Evolutionary conservation across 2,797 vertebrate species (phyloP).

Genomic region (Falco concolor): DNA sequence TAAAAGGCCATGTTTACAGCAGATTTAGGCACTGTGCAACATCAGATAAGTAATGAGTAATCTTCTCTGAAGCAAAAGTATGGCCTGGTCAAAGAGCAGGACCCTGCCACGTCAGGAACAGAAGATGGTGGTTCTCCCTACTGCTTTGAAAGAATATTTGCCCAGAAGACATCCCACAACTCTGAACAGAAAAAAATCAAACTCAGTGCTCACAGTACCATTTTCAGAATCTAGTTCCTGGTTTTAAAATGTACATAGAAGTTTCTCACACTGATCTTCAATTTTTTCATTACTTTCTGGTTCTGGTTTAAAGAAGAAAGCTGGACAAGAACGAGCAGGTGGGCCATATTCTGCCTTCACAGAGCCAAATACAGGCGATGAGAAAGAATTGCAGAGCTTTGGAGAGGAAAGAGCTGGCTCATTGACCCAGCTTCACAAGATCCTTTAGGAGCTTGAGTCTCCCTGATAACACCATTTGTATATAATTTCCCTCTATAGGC

Average conservation of each 20-base stretch:
- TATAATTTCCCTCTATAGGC: constrained; percentile 17
- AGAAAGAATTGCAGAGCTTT: neutral
- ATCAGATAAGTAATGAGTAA: neutral
- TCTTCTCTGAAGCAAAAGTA: neutral
- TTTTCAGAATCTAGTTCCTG: neutral
- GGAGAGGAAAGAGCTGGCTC: neutral
- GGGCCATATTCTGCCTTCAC: neutral
- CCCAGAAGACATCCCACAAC: neutral
- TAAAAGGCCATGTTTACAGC: neutral
- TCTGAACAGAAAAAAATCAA: neutral
- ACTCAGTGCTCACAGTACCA: neutral
- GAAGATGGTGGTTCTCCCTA: neutral
- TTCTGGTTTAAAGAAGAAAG: neutral
- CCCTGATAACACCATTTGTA: constrained; percentile 33
- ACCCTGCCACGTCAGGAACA: neutral
- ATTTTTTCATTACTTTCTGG: neutral
- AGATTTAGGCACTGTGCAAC: neutral
- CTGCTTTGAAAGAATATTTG: neutral
- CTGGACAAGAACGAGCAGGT: neutral
- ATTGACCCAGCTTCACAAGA: constrained; percentile 37
- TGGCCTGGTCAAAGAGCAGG: neutral
- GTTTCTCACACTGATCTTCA: neutral
- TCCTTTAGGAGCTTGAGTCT: constrained; percentile 7
- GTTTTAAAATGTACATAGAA: neutral
- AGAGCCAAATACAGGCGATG: neutral